Percentiles rank a stretch among this genome's conserved stretches.
phyloP scores from a whole-genome alignment of 1,140 invertebrate genomes.

The Lanistes nyassanus region DNA sequence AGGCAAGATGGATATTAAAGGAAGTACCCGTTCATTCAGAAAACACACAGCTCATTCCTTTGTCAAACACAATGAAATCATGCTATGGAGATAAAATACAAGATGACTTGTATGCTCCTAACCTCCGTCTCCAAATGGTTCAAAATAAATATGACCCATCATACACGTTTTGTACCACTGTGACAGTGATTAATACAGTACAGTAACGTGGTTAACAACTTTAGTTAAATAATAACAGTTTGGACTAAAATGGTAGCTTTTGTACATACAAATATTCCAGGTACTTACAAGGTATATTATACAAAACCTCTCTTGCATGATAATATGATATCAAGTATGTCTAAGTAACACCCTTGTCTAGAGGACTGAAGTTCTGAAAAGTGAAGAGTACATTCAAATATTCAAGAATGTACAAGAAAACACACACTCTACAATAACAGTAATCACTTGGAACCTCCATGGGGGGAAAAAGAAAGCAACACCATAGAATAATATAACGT shows the following conservation, averaged over 20 bases:
- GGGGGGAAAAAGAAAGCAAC: constrained; percentile 16
- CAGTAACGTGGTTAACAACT: constrained; percentile 48
- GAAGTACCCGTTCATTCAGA: constrained; percentile 37
- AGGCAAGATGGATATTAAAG: constrained; percentile 21
- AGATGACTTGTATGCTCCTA: constrained; percentile 8
- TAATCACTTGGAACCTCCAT: neutral
- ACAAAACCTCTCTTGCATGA: constrained; percentile 37
- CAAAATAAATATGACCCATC: constrained; percentile 36
- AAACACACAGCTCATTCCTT: constrained; percentile 29
- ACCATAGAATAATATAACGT: neutral
- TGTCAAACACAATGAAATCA: constrained; percentile 32
- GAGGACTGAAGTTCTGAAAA: constrained; percentile 11
- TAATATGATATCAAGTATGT: constrained; percentile 26
- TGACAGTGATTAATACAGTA: constrained; percentile 32
- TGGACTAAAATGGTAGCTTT: constrained; percentile 45
- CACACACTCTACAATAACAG: constrained; percentile 12
- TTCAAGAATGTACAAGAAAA: constrained; percentile 18
- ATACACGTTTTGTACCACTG: constrained; percentile 25
- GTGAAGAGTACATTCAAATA: constrained; percentile 20
- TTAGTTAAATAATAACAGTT: constrained; percentile 52
- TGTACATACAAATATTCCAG: constrained; percentile 28
- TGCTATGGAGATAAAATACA: constrained; percentile 24
- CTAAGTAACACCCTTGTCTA: constrained; percentile 22
- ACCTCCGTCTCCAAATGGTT: constrained; percentile 25
- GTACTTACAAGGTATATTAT: constrained; percentile 34